These are phyloP conservation scores for Drosophila meridionalis DNA, from an alignment of 2,888 invertebrate genomes.

Conservation along the genomic window DNA sequence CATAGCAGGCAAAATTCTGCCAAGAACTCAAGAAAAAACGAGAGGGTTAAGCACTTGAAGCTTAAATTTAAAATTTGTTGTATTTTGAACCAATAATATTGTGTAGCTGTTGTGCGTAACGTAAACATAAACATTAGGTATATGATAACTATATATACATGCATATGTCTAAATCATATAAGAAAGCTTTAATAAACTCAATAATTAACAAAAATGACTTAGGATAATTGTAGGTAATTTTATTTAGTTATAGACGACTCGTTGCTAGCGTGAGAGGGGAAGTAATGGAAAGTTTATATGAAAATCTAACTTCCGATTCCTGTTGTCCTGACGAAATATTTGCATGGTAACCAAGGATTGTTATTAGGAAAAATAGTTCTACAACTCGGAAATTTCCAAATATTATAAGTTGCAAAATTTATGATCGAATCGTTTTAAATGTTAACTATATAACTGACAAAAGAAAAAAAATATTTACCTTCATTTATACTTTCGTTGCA, in stretches of 20 bases:
- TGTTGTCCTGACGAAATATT: neutral
- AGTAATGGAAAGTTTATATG: neutral
- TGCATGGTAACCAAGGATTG: neutral
- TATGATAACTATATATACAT: conserved; percentile 17
- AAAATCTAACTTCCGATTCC: neutral
- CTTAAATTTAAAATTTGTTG: conserved; percentile 50
- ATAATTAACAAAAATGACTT: neutral
- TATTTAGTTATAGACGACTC: neutral
- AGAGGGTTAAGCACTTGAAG: conserved; percentile 60
- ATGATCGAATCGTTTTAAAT: too few species aligned
- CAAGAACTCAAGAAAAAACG: conserved; percentile 28
- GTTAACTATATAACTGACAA: too few species aligned
- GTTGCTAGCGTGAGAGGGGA: neutral
- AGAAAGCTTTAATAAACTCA: conserved; percentile 15
- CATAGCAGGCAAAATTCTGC: conserved; percentile 22
- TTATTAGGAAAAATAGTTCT: neutral
- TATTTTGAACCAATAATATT: conserved; percentile 33
- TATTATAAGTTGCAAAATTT: too few species aligned
- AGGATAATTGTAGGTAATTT: neutral
- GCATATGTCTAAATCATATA: conserved; percentile 5
- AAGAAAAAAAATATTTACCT: neutral
- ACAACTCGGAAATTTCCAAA: neutral
- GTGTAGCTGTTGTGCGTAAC: conserved; percentile 9
- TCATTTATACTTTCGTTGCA: conserved; percentile 8
- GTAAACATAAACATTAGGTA: conserved; percentile 20